Evolutionary conservation across 2,888 invertebrate species (phyloP).

Genomic region (Coronaproctus castanopsis): DNA sequence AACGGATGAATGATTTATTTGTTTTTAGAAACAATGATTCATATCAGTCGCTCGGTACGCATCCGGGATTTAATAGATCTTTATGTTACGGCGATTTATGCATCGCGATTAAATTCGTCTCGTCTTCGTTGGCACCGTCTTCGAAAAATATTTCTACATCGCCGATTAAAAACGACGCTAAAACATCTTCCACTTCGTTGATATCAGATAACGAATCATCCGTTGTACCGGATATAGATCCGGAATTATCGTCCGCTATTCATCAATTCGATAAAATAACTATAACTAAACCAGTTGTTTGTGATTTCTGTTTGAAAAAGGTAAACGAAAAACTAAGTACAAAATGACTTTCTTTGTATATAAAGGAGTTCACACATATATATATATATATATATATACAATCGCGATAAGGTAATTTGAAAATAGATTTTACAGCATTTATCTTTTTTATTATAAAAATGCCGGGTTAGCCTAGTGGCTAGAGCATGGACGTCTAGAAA

Average conservation of each 20-base stretch:
- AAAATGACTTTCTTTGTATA: neutral
- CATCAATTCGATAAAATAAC: slow-evolving; percentile 11
- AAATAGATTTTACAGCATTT: too few relatives aligned
- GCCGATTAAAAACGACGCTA: slow-evolving; percentile 1
- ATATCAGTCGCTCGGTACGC: slow-evolving; percentile 40
- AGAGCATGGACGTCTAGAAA: too few relatives aligned
- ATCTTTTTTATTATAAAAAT: too few relatives aligned
- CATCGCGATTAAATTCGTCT: slow-evolving; percentile 46
- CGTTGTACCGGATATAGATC: slow-evolving; percentile 8
- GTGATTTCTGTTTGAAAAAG: slow-evolving; percentile 86
- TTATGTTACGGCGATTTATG: slow-evolving; percentile 82
- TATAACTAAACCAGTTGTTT: slow-evolving; percentile 72
- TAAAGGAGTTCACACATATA: neutral
- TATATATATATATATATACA: too few relatives aligned
- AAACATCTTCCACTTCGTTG: neutral
- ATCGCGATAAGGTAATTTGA: too few relatives aligned
- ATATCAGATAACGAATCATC: slow-evolving; percentile 3
- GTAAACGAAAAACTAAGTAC: slow-evolving; percentile 27
- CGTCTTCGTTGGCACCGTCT: slow-evolving; percentile 22
- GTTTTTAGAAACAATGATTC: slow-evolving; percentile 3
- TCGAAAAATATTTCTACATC: slow-evolving; percentile 5
- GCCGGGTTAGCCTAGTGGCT: too few relatives aligned
- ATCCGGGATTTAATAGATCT: slow-evolving; percentile 67
- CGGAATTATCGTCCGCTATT: slow-evolving; percentile 6
- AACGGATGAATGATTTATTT: too few relatives aligned